Percentiles rank a stretch among this genome's conserved stretches.
phyloP scores from a whole-genome alignment of 2,797 vertebrate genomes.

The Trachurus trachurus region DNA sequence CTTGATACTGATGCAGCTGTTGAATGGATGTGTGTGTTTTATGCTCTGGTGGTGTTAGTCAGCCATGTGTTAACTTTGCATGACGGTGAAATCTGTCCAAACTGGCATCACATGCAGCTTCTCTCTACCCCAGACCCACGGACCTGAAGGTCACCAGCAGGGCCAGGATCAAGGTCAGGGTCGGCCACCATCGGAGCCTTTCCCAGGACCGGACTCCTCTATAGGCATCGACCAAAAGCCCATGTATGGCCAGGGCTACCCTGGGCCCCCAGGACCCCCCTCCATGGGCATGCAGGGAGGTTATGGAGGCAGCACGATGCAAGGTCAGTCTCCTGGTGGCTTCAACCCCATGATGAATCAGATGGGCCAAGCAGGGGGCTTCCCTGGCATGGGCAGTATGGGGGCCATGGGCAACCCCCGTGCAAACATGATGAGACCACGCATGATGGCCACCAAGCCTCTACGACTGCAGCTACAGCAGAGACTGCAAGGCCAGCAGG shows the following conservation, averaged over 20 bases:
- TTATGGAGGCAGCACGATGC: slow-evolving; percentile 83
- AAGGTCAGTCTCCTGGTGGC: slow-evolving; percentile 82
- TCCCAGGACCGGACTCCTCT: slow-evolving; percentile 90
- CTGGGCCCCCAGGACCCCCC: slow-evolving; percentile 91
- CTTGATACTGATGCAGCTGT: not conserved
- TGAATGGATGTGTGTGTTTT: not conserved
- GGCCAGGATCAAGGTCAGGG: slow-evolving; percentile 64
- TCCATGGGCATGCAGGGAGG: slow-evolving; percentile 88
- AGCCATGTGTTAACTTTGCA: not conserved
- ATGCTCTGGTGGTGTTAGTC: not conserved
- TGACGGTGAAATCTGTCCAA: not conserved
- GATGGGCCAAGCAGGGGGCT: slow-evolving; percentile 88
- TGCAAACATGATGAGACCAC: slow-evolving; percentile 89
- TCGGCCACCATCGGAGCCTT: slow-evolving; percentile 87
- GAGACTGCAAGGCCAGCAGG: slow-evolving; percentile 94
- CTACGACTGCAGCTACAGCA: slow-evolving; percentile 98
- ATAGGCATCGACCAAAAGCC: slow-evolving; percentile 93
- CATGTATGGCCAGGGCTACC: slow-evolving; percentile 91
- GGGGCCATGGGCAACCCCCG: slow-evolving; percentile 91
- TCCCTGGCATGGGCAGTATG: slow-evolving; percentile 88
- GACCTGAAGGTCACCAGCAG: slow-evolving; percentile 85
- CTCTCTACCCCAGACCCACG: slow-evolving; percentile 69
- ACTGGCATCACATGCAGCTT: slow-evolving; percentile 13
- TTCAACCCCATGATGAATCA: slow-evolving; percentile 87
- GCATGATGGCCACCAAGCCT: slow-evolving; percentile 93